Percentiles rank a stretch among this genome's conserved stretches.
These are phyloP conservation scores for Sarcophaga rosellei DNA, from an alignment of 2,888 invertebrate species.

Conservation along the genomic window DNA sequence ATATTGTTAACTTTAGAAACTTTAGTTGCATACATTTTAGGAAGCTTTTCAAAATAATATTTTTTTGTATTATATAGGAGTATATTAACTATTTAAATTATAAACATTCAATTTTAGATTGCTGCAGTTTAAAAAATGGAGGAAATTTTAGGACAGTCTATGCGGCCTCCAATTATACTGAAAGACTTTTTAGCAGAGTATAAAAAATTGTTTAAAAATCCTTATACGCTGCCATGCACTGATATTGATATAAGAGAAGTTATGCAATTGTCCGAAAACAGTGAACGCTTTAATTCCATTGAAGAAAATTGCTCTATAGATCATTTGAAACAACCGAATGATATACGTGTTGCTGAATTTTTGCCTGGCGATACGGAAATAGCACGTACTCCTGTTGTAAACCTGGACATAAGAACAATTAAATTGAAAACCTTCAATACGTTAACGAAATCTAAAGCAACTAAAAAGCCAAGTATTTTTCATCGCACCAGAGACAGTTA, in stretches of 20 bases:
- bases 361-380: conserved; percentile 69
- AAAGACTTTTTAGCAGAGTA: conserved; percentile 72
- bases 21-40: no score
- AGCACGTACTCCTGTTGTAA: conserved; percentile 52
- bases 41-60: no score
- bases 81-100: no score
- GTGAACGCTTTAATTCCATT: conserved; percentile 64
- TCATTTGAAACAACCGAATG: conserved; percentile 70
- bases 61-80: no score
- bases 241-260: conserved; percentile 66
- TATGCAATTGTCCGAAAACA: conserved; percentile 65
- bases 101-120: no score
- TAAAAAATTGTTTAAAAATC: conserved; percentile 61
- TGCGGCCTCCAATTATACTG: conserved; percentile 71
- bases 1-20: no score
- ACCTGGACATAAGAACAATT: conserved; percentile 59
- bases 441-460: conserved; percentile 68
- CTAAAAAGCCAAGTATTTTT: conserved; percentile 72
- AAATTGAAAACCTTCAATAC: conserved; percentile 68
- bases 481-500: conserved; percentile 71
- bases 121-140: conserved; percentile 73
- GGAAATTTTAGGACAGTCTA: conserved; percentile 70
- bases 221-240: conserved; percentile 61
- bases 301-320: conserved; percentile 70
- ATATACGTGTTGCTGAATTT: conserved; percentile 70